Evolutionary conservation across 2,888 invertebrate species (phyloP).

Genomic region (Xylophagus ater): DNA sequence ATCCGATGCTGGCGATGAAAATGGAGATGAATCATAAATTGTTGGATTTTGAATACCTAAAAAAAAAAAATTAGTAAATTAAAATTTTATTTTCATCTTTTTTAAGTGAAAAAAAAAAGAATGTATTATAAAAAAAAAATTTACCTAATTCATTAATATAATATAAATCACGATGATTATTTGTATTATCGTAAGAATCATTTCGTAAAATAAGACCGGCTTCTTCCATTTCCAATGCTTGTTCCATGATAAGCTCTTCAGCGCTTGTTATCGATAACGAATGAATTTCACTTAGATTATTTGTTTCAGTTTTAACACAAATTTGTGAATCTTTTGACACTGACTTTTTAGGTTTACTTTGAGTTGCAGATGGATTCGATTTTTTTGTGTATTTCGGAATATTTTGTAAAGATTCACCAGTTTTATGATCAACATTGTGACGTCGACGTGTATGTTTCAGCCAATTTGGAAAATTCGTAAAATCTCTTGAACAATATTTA

Average conservation of each 20-base stretch:
- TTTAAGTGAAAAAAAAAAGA: neutral
- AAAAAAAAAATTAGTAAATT: neutral
- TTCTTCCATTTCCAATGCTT: constrained; percentile 38
- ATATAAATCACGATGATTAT: constrained; percentile 30
- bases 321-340: too few species aligned
- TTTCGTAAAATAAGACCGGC: constrained; percentile 32
- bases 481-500: constrained; percentile 47
- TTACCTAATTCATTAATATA: neutral
- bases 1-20: constrained; percentile 27
- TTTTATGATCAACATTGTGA: constrained; percentile 42
- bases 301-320: too few species aligned
- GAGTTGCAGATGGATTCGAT: constrained; percentile 13
- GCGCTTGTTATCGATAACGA: constrained; percentile 35
- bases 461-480: constrained; percentile 50
- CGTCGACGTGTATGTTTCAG: constrained; percentile 47
- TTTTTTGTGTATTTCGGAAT: constrained; percentile 36
- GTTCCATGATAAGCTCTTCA: constrained; percentile 37
- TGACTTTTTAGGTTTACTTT: too few species aligned
- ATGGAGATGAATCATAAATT: constrained; percentile 34
- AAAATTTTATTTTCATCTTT: constrained; percentile 3
- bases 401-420: constrained; percentile 35
- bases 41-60: constrained; percentile 12
- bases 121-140: neutral
- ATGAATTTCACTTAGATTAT: constrained; percentile 29
- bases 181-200: constrained; percentile 26